Conservation (phyloP, 2,113 vertebrate species). For the Cinclus cinclus region DNA sequence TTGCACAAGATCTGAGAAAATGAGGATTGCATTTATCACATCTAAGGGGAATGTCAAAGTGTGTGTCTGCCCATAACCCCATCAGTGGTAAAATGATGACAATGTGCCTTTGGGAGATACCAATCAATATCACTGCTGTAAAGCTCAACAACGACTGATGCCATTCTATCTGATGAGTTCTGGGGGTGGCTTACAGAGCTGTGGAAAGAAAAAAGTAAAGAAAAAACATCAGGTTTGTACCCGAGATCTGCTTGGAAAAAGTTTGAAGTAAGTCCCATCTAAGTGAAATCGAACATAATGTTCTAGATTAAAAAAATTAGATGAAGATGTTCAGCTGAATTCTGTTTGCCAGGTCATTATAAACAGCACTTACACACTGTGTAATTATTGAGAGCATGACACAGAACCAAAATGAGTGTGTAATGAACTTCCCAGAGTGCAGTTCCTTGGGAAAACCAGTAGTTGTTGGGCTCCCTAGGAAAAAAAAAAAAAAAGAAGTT, state of each 20-base stretch:
- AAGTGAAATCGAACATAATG: neutral
- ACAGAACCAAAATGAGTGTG: neutral
- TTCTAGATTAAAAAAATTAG: neutral
- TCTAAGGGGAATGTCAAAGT: constrained; percentile 9
- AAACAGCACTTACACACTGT: neutral
- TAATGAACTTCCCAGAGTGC: neutral
- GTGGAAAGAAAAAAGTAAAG: neutral
- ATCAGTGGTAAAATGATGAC: constrained; percentile 40
- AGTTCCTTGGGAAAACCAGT: neutral
- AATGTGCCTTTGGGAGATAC: constrained; percentile 1
- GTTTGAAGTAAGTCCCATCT: neutral
- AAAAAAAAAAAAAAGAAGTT: neutral
- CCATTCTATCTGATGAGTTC: neutral
- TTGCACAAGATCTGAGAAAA: constrained; percentile 28
- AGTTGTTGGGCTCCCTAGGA: neutral
- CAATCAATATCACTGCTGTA: constrained; percentile 4
- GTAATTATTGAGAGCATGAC: neutral
- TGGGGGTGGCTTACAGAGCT: neutral
- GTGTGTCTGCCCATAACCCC: constrained; percentile 27
- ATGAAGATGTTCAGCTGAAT: neutral
- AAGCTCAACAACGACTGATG: neutral
- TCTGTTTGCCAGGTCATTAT: neutral
- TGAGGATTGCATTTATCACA: constrained; percentile 30
- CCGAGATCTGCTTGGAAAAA: neutral
- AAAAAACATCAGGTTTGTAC: neutral